phyloP scores from a whole-genome alignment of 2,888 invertebrate genomes.

The Coecobrya sp. region DNA sequence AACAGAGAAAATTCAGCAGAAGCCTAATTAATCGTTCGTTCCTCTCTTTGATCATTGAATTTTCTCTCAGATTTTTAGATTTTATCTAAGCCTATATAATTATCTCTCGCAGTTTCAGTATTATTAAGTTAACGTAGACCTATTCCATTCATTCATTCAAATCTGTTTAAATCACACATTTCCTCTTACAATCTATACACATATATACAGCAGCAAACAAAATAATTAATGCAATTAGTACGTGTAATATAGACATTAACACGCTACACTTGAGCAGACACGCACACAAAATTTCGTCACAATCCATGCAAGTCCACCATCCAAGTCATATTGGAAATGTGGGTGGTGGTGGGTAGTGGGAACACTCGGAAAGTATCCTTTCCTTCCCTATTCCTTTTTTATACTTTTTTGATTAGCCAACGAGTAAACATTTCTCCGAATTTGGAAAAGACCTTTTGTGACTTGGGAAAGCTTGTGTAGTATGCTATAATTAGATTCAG shows the following conservation, averaged over 20 bases:
- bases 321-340: not conserved
- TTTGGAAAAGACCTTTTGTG: not conserved
- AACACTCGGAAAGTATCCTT: too few relatives aligned
- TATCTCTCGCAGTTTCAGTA: not conserved
- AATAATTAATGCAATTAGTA: conserved; percentile 40
- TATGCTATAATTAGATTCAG: too few relatives aligned
- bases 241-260: conserved; percentile 30
- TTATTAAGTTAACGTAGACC: not conserved
- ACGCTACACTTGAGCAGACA: conserved; percentile 19
- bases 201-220: not conserved
- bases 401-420: not conserved
- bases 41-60: conserved; percentile 57
- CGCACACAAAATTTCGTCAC: not conserved
- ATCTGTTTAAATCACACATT: not conserved
- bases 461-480: not conserved
- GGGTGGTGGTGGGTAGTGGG: too few relatives aligned
- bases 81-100: not conserved
- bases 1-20: conserved; percentile 22
- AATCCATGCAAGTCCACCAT: not conserved
- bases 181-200: not conserved
- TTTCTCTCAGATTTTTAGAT: conserved; percentile 9
- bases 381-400: too few relatives aligned
- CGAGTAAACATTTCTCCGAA: not conserved
- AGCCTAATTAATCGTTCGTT: conserved; percentile 66
- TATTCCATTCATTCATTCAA: not conserved